Evolutionary conservation across 2,797 vertebrate species (phyloP), one percentile per base, ranked within the genome.

Genomic region (Steatocranus sp.): DNA sequence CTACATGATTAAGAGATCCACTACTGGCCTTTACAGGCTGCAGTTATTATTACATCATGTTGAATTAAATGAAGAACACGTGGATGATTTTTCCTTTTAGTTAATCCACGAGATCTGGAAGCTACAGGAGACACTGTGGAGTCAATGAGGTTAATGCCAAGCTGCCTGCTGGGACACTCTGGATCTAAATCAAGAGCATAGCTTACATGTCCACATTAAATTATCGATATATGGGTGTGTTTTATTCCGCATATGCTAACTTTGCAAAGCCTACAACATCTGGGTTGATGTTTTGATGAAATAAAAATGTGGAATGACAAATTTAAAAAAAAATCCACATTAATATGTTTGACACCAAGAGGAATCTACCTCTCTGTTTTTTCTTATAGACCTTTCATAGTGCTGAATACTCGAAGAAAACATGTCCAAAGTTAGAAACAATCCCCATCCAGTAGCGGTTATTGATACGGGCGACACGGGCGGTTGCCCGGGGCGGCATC

Each of bases 221-320:
- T 11, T 25, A 27, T 41, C 20, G 3, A 27, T 43, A 43, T 0
- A 27, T 66, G 36, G 61, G 63, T 17, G 36, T 0, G 12, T 70
- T 70, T 70, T 70, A 17, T 25, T 23, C 5, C 0, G 12, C 36
- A 41, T 23, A 4, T 23, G 61, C 61, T 15, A 15, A 66, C 34
- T 66, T 23, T 43, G 36, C 14, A 6, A 43, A 43, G 20, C 20
- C 63, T 25, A 25, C 36, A 38, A 23, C 11, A 38, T 20, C n/a
- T 36, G 58, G 58, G 32, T 0, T 63, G 30, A 58, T 34, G 11
- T 23, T 36, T n/a, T 23, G 58, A 63, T 63, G 11, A 0, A 32
- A 58, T 58, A 18, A 58, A 58, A 32, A 58, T n/a, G 54, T 58
- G 54, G 27, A 1, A 18, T 58, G 27, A 58, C 15, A 58, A 0